Evolutionary conservation across 2,888 invertebrate species (phyloP), one percentile per base, ranked within the genome.

Genomic region (Germaria angustata): DNA sequence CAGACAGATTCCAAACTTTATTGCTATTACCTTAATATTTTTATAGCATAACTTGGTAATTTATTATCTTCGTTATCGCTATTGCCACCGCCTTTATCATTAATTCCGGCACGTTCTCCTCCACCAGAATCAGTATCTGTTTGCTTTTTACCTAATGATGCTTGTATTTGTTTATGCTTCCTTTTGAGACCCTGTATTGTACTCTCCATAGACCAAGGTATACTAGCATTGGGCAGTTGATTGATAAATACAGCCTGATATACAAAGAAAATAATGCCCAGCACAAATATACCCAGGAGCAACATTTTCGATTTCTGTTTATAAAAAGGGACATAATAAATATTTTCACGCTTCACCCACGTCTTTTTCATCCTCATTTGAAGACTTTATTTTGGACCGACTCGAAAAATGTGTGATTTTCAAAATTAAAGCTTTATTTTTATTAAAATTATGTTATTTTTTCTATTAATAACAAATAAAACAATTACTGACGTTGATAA

Each of bases 161-260:
- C 68, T n/a, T 79, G 75, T 6, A 84, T 66, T 68, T 85, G 84
- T 17, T 78, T 84, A 46, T 84, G 86, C 71, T 85, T 84, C 32
- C 73, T 83, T 44, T 71, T 85, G n/a, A 89, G 71, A 55, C 63
- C 85, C 9, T 80, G 77, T 80, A 86, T 78, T 11, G 86, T 87
- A 36, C 87, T 87, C 82, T 89, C 90, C 66, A 88, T 79, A 66
- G 86, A 87, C 86, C 88, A 87, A 8, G 89, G 89, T n/a, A 88
- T 87, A 75, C 87, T 90, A 49, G 88, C 86, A 82, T 87, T 88
- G 44, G 90, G 89, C 84, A 92, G 86, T 86, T 92, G 89, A 84
- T 90, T 92, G 79, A 92, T 90, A 80, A 91, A 92, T 84, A 91
- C 88, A 15, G 91, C 88, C 87, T 92, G 90, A 84, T 91, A 88